Evolutionary conservation across 2,113 vertebrate genomes (phyloP), one percentile per base, ranked within the genome.

Genomic region (Ovis canadensis): DNA sequence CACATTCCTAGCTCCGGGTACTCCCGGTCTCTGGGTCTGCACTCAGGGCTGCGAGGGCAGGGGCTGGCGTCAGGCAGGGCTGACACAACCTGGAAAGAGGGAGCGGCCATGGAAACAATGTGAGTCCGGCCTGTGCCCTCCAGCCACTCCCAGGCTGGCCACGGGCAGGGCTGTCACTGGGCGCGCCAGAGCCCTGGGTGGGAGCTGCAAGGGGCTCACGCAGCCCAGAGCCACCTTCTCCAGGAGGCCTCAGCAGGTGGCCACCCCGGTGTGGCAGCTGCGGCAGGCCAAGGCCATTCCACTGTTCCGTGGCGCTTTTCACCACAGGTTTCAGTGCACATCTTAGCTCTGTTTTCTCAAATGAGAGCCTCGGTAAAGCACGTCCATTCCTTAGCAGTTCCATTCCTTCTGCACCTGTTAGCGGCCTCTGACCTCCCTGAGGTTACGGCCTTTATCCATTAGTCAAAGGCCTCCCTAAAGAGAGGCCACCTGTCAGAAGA

Each of bases 71-170:
- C 96, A 27, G 96, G 96, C 43, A 0, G 91, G 80, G 82, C 77
- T 80, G 93, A 84, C 50, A 78, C 83, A 83, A 96, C 93, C 98
- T 97, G 97, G 96, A 97, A 97, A 97, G 48, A 94, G 93, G 97
- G 98, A 98, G 98, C 0, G 83, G 93, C 91, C 10, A 1, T 97
- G 97, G 98, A 97, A 98, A 97, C 97, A 96, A 71, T 97, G 96
- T 12, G 78, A 7, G 40, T 29, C 95, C 97, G 93, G 94, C 94
- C 80, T 57, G 43, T 1, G 15, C 92, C 59, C 29, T 0, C 36
- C 31, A 6, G 93, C 86, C 91, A 81, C 97, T 95, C 96, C 97
- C 57, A 90, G 59, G 82, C 54, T 48, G 25, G 29, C 43, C 40
- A 81, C 43, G 36, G 71, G 31, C 71, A 91, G 59, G 45, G 95